These are phyloP conservation scores for Brenthis hecate DNA, from an alignment of 2,888 invertebrate species.

Conservation along the genomic window DNA sequence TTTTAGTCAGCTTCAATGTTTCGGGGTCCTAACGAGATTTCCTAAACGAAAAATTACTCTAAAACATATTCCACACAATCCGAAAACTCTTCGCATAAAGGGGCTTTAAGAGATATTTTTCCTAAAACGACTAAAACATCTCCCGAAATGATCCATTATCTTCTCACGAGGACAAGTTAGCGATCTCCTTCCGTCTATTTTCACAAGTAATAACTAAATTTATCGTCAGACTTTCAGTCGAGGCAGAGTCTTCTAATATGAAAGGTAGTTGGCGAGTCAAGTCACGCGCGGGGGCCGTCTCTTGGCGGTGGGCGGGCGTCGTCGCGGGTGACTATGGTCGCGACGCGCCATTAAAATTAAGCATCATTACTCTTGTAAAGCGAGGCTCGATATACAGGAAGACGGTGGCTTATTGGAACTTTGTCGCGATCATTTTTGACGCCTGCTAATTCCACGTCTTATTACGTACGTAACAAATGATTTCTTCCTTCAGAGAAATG, in stretches of 20 bases:
- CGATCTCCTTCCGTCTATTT: slow-evolving; percentile 82
- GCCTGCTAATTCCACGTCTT: slow-evolving; percentile 72
- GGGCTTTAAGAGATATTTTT: slow-evolving; percentile 76
- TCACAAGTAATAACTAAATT: slow-evolving; percentile 83
- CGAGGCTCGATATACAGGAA: slow-evolving; percentile 67
- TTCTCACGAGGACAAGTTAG: slow-evolving; percentile 80
- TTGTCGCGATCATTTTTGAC: slow-evolving; percentile 63
- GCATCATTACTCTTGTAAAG: slow-evolving; percentile 81
- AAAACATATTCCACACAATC: slow-evolving; percentile 60
- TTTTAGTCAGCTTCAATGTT: slow-evolving; percentile 40
- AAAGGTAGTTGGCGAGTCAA: slow-evolving; percentile 63
- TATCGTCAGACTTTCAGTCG: slow-evolving; percentile 79
- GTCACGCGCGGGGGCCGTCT: slow-evolving; percentile 58
- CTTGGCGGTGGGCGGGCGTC: slow-evolving; percentile 50
- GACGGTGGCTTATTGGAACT: slow-evolving; percentile 73
- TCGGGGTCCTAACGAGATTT: slow-evolving; percentile 50
- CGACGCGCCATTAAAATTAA: slow-evolving; percentile 82
- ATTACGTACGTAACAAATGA: slow-evolving; percentile 76
- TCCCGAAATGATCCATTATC: slow-evolving; percentile 81
- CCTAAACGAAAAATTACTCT: slow-evolving; percentile 61
- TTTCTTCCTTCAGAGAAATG: slow-evolving; percentile 49
- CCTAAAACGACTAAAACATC: slow-evolving; percentile 75
- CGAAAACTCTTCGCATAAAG: slow-evolving; percentile 77
- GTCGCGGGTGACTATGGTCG: slow-evolving; percentile 58
- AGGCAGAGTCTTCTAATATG: slow-evolving; percentile 74